These are phyloP conservation scores for Drosophila dunni DNA, from an alignment of 1,140 invertebrate genomes.

Conservation along the genomic window DNA sequence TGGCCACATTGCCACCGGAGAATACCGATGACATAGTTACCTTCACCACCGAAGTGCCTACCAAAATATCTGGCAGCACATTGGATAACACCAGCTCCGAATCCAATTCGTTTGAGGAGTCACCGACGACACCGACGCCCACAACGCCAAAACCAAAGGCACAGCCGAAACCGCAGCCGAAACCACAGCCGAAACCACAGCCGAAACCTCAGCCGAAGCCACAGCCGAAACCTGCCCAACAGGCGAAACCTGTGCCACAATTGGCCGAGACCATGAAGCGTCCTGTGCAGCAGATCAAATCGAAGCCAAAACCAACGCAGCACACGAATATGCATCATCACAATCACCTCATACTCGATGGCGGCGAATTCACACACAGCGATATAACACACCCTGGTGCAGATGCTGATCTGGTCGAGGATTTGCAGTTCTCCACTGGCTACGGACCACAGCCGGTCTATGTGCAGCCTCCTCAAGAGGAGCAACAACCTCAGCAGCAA, in stretches of 20 bases:
- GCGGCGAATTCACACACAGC: slow-evolving; percentile 80
- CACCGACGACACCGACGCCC: slow-evolving; percentile 9
- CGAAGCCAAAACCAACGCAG: slow-evolving; percentile 48
- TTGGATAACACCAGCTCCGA: slow-evolving; percentile 71
- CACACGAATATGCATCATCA: slow-evolving; percentile 59
- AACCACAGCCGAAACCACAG: slow-evolving; percentile 18
- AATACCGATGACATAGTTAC: slow-evolving; percentile 60
- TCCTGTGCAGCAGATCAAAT: slow-evolving; percentile 52
- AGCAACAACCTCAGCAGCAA: slow-evolving; percentile 25
- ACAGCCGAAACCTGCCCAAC: slow-evolving; percentile 12
- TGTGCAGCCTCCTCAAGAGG: slow-evolving; percentile 60
- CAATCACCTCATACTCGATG: slow-evolving; percentile 66
- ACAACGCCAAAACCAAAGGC: slow-evolving; percentile 22
- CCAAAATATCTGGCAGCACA: slow-evolving; percentile 61
- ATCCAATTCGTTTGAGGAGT: slow-evolving; percentile 75
- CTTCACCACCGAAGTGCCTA: slow-evolving; percentile 78
- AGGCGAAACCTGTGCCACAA: slow-evolving; percentile 29
- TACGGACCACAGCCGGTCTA: slow-evolving; percentile 79
- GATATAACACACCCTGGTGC: slow-evolving; percentile 83
- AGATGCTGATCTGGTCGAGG: slow-evolving; percentile 80
- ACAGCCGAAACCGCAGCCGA: slow-evolving; percentile 12
- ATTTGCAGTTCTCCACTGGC: slow-evolving; percentile 81
- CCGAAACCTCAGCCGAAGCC: slow-evolving; percentile 16
- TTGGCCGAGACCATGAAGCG: slow-evolving; percentile 40
- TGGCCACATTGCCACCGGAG: slow-evolving; percentile 70